These are phyloP conservation scores for Acinonyx jubatus DNA, from an alignment of 2,113 vertebrate genomes.

Conservation along the genomic window DNA sequence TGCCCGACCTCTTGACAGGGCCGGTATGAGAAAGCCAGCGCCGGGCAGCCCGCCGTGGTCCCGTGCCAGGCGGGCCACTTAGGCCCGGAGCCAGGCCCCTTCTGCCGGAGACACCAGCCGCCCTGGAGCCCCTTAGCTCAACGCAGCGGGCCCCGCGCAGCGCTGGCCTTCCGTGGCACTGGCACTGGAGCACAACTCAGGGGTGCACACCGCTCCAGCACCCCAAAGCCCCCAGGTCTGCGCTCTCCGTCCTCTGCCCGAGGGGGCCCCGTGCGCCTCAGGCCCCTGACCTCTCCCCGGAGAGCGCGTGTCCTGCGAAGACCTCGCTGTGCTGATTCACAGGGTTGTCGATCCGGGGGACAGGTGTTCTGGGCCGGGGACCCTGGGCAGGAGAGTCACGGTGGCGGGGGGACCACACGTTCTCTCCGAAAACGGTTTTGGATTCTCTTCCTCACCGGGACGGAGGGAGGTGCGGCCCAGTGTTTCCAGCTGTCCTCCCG, in stretches of 20 bases:
- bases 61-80: not conserved
- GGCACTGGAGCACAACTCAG: not conserved
- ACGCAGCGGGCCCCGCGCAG: not conserved
- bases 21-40: not conserved
- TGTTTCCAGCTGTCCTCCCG: not conserved
- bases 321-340: not conserved
- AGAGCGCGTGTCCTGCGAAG: not conserved
- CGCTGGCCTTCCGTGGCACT: not conserved
- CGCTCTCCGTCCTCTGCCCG: not conserved
- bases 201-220: not conserved
- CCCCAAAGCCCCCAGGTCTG: not conserved
- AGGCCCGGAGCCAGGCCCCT: not conserved
- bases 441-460: not conserved
- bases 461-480: not conserved
- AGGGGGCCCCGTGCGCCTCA: not conserved
- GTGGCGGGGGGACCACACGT: not conserved
- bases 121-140: not conserved
- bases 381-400: not conserved
- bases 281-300: not conserved
- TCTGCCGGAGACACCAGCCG: not conserved
- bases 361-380: not conserved
- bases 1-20: not conserved
- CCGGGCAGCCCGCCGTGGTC: not conserved
- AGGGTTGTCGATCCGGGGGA: not conserved
- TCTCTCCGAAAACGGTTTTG: too few relatives aligned